These are phyloP conservation scores for Entosphenus tridentatus DNA, from an alignment of 2,113 vertebrate species.

Conservation along the genomic window DNA sequence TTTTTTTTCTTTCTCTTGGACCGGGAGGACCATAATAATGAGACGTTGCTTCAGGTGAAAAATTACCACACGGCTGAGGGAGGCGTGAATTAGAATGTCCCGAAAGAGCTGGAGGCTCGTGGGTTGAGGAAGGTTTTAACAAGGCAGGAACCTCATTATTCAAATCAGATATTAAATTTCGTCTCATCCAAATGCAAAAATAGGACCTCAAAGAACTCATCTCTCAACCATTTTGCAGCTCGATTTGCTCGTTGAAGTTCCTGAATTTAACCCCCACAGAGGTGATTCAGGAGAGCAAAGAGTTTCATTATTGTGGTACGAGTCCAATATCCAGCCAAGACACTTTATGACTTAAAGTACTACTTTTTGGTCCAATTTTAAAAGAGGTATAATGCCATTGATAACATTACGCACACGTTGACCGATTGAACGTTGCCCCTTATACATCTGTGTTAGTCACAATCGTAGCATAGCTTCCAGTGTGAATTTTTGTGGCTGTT, in stretches of 20 bases:
- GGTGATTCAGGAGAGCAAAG: neutral
- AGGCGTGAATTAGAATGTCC: conserved; percentile 6
- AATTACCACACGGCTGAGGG: conserved; percentile 2
- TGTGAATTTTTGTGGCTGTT: too few relatives aligned
- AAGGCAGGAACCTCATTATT: conserved; percentile 5
- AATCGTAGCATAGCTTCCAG: too few relatives aligned
- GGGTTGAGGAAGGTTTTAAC: neutral
- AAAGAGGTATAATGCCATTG: too few relatives aligned
- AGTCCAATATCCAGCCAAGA: too few relatives aligned
- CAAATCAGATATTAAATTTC: conserved; percentile 6
- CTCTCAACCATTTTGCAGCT: neutral
- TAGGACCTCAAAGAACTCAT: conserved; percentile 6
- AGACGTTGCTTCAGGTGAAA: conserved; percentile 5
- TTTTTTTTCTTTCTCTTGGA: neutral
- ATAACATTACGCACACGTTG: too few relatives aligned
- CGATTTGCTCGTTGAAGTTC: conserved; percentile 1
- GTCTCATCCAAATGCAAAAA: conserved; percentile 5
- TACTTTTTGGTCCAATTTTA: too few relatives aligned
- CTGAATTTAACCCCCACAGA: neutral
- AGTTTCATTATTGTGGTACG: too few relatives aligned
- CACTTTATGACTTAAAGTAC: too few relatives aligned
- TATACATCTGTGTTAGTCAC: too few relatives aligned
- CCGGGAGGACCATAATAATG: conserved; percentile 3
- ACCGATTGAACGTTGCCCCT: too few relatives aligned
- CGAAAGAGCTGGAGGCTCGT: neutral